phyloP scores from a whole-genome alignment of 92 coral and sea anemone genomes.

The Palythoa grandiflora region DNA sequence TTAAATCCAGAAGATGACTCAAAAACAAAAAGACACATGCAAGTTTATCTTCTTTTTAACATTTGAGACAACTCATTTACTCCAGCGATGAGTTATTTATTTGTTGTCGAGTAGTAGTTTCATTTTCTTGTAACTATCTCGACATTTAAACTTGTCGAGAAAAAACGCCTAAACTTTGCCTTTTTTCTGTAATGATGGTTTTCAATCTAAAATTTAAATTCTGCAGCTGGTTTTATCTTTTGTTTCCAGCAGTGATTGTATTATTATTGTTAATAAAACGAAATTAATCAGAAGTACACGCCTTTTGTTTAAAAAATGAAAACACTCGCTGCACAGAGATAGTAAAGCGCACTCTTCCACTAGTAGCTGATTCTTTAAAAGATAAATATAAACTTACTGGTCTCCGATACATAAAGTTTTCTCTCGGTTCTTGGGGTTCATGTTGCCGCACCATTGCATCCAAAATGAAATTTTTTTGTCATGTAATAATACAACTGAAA shows the following conservation, averaged over 20 bases:
- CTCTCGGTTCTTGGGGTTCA: neutral
- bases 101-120: neutral
- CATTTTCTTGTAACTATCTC: neutral
- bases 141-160: neutral
- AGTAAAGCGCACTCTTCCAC: conserved; percentile 61
- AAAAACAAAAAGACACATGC: conserved; percentile 46
- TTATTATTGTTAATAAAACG: conserved; percentile 96
- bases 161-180: conserved; percentile 51
- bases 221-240: conserved; percentile 82
- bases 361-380: conserved; percentile 67
- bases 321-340: conserved; percentile 72
- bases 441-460: neutral
- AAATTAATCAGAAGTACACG: conserved; percentile 95
- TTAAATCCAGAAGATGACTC: conserved; percentile 17
- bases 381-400: conserved; percentile 58
- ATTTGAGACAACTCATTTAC: conserved; percentile 11
- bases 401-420: conserved; percentile 62
- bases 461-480: neutral
- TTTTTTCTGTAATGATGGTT: conserved; percentile 54
- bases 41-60: conserved; percentile 10
- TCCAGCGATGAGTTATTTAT: neutral
- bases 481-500: neutral
- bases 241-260: conserved; percentile 82
- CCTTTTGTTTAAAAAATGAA: conserved; percentile 75
- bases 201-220: conserved; percentile 81